A percentile compares a stretch with the other conserved stretches of the same genome.
phyloP scores from a whole-genome alignment of 2,888 invertebrate genomes.

The Drosophila birchii region DNA sequence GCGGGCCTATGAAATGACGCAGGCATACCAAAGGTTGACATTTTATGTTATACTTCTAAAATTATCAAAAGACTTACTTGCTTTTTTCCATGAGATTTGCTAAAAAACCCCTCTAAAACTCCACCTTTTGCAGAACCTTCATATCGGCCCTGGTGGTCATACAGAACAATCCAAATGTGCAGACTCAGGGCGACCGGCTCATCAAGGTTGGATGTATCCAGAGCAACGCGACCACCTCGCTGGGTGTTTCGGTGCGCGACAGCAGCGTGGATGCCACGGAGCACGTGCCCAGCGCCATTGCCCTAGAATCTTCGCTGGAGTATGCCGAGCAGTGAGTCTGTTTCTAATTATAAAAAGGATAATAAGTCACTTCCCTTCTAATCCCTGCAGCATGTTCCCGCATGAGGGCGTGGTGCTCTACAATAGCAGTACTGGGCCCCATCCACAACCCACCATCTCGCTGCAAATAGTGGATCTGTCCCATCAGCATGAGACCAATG shows the following conservation, averaged over 20 bases:
- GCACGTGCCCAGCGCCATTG: constrained; percentile 85
- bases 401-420: constrained; percentile 85
- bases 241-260: constrained; percentile 46
- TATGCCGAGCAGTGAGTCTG: constrained; percentile 86
- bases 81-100: too few relatives aligned
- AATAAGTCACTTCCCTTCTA: neutral
- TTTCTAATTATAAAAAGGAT: too few relatives aligned
- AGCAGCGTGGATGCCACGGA: constrained; percentile 67
- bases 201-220: constrained; percentile 92
- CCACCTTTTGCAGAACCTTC: constrained; percentile 87
- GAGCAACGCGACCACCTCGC: constrained; percentile 83
- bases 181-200: constrained; percentile 93
- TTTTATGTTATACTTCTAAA: neutral
- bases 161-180: constrained; percentile 93
- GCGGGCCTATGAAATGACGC: constrained; percentile 84
- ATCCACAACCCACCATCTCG: constrained; percentile 81
- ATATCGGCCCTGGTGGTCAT: constrained; percentile 91
- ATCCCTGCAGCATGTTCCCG: constrained; percentile 81
- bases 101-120: too few relatives aligned
- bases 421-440: constrained; percentile 59
- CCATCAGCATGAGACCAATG: constrained; percentile 87
- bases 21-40: constrained; percentile 78
- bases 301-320: constrained; percentile 86
- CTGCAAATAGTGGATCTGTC: constrained; percentile 87
- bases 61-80: neutral